Percentiles rank a stretch among this genome's conserved stretches.
Conservation (phyloP, 2,888 invertebrate species). For the Cosmia pyralina region DNA sequence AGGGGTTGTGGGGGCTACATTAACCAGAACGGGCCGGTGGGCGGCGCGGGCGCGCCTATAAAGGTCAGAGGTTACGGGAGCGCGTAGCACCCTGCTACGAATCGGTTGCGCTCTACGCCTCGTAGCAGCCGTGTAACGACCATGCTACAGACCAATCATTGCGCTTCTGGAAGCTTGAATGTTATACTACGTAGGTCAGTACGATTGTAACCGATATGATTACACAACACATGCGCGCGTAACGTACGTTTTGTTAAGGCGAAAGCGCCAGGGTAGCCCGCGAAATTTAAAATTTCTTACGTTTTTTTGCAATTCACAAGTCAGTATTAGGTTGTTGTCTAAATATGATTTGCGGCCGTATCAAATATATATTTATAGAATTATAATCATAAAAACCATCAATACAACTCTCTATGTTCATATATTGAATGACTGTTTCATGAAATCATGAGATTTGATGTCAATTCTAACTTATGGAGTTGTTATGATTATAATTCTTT, state of each 20-base stretch:
- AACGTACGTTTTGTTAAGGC: not conserved
- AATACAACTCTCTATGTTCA: no score
- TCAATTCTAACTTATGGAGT: no score
- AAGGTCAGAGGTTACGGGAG: slow-evolving; percentile 78
- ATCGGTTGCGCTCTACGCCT: slow-evolving; percentile 65
- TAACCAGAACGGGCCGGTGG: slow-evolving; percentile 67
- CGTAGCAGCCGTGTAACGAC: slow-evolving; percentile 70
- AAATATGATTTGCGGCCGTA: no score
- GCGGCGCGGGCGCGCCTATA: slow-evolving; percentile 64
- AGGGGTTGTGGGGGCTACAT: slow-evolving; percentile 64
- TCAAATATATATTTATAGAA: no score
- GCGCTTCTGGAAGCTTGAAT: slow-evolving; percentile 38
- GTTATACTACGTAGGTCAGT: slow-evolving; percentile 16
- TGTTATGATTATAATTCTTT: no score
- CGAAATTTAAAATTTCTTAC: no score
- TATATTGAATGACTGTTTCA: no score
- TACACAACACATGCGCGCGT: not conserved
- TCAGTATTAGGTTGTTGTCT: no score
- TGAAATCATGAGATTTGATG: no score
- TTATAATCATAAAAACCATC: no score
- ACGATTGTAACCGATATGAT: slow-evolving; percentile 11
- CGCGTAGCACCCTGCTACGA: slow-evolving; percentile 76
- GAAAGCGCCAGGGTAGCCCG: no score
- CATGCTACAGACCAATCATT: slow-evolving; percentile 54
- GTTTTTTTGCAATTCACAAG: no score